Base-by-base conservation (phyloP, 2,797 vertebrate genomes). In the Aulostomus chinensis region DNA sequence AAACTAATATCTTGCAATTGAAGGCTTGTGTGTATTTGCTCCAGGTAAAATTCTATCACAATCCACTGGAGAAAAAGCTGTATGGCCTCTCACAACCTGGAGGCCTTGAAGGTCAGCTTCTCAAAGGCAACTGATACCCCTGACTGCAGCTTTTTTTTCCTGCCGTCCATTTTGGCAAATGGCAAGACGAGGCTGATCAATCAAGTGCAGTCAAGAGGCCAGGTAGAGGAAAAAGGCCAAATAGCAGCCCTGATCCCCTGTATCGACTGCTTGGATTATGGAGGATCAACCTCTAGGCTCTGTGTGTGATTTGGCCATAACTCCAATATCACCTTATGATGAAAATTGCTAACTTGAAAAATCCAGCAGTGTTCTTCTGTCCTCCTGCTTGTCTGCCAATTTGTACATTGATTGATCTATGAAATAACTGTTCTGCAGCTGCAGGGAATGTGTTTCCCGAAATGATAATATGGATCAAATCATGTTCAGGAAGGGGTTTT, bases 81-180 rank as follows among this genome's bases (percentile, higher is more conserved):
- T 81, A 68, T 56, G 63, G 58, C 63, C 68, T 48, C 41, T 52
- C 38, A 60, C 62, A 76, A 58, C 66, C 73, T 69, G 63, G 17
- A 58, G 30, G 42, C 31, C 63, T 76, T 80, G 85, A 90, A 88
- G 84, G 84, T 86, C 82, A 88, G 55, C 73, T 54, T 77, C 76
- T 81, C 65, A 74, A 76, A 85, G 77, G 73, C 71, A 58, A 48
- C 68, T 42, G 71, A 86, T 83, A 84, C 54, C 53, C 65, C 78
- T 80, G 82, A 83, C 83, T 80, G 45, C 70, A 68, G 78, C 68
- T 65, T 64, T 82, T 86, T 87, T 75, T 48, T 50, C 73, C 63
- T 60, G 14, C 81, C 86, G 80, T 88, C 82, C 60, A 57, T 85
- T 87, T 74, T 77, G 71, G 76, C 70, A 83, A 88, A 86, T 83